Evolutionary conservation across 2,113 vertebrate species (phyloP).

Genomic region (Caranx melampygus): DNA sequence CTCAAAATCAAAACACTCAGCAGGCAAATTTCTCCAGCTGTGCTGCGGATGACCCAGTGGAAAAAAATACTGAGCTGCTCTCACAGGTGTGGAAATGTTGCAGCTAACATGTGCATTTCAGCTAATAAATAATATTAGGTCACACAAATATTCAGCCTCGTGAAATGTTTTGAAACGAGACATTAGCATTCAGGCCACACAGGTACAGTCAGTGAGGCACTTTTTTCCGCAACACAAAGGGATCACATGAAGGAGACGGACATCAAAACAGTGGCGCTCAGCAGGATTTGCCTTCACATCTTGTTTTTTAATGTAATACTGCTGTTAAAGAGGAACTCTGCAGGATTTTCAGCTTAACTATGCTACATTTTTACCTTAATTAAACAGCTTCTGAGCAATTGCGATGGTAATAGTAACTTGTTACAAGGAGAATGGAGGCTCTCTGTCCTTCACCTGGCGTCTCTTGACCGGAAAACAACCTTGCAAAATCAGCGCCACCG

Average conservation of each 20-base stretch:
- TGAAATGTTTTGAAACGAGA: constrained; percentile 50
- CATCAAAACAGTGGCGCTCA: constrained; percentile 26
- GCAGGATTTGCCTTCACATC: constrained; percentile 47
- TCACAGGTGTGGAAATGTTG: constrained; percentile 45
- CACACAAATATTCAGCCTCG: constrained; percentile 36
- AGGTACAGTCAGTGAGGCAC: constrained; percentile 7
- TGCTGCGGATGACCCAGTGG: constrained; percentile 39
- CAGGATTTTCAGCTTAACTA: too few species aligned
- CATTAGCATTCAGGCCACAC: constrained; percentile 32
- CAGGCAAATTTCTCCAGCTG: constrained; percentile 50
- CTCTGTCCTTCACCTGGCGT: too few species aligned
- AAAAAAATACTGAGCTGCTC: constrained; percentile 37
- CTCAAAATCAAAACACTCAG: constrained; percentile 48
- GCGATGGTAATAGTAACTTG: too few species aligned
- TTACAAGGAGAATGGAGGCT: too few species aligned
- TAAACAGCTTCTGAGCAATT: too few species aligned
- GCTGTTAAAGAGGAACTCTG: not conserved
- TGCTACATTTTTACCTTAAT: too few species aligned
- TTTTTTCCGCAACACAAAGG: constrained; percentile 21
- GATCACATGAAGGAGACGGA: constrained; percentile 18
- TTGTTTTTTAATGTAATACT: constrained; percentile 18
- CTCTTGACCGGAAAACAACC: too few species aligned
- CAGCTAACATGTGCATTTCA: constrained; percentile 23
- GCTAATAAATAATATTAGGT: constrained; percentile 44
- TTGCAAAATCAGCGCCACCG: too few species aligned